Evolutionary conservation across 2,888 invertebrate species (phyloP), one percentile per base, ranked within the genome.

Genomic region (Petrolisthes manimaculis): DNA sequence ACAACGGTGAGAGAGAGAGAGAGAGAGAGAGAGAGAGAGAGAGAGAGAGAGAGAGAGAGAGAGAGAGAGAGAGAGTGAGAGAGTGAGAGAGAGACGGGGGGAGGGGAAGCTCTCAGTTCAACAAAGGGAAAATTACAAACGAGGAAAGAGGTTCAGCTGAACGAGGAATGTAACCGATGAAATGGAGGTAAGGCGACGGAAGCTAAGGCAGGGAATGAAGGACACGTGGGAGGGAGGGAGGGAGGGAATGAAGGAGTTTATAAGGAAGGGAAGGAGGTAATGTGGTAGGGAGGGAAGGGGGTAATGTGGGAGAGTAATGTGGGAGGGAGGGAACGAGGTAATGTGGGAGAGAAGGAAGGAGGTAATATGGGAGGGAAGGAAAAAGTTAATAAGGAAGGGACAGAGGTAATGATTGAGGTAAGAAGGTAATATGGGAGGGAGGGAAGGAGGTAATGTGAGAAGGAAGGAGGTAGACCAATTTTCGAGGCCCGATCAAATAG

Each of bases 51-150:
- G 4, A 0, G 51, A n/a, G 18, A 53, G 53, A 51, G 53, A 18
- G 37, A 14, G 61, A 21, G 61, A 24, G 37, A 24, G 37, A 81
- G 21, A 4, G 81, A 81, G 6, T 6, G 21, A 61, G 67, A n/a
- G 56, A 1, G 81, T n/a, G 54, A 53, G n/a, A 74, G 53, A 54
- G n/a, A 83, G 24, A 74, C 54, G 21, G 55, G 12, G 83, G 54
- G 83, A 74, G 74, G 54, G 74, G 54, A 12, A 74, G 51, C n/a
- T n/a, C n/a, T n/a, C n/a, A n/a, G n/a, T n/a, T n/a, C 74, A 74
- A 6, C 61, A 61, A 61, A 61, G 61, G 61, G 14, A 14, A 61
- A 61, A 61, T 6, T 61, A 61, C 61, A 9, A 14, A 9, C 8
- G 14, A 9, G 14, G 61, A 6, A 61, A 9, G 6, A 61, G 8